Evolutionary conservation across 2,113 vertebrate species (phyloP).

Genomic region (Hemichromis elongatus): DNA sequence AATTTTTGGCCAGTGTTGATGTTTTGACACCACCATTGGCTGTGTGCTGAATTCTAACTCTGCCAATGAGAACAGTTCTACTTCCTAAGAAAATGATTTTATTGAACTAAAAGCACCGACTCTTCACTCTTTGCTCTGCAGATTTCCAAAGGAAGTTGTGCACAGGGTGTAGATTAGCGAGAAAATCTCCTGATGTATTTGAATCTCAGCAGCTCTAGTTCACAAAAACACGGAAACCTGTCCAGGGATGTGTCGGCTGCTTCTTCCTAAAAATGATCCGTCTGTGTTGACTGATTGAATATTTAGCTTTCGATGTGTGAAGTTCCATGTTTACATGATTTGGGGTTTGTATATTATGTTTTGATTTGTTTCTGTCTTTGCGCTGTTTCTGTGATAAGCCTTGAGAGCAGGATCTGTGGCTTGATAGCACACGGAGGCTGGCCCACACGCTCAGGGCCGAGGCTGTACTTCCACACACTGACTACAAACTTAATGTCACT

Average conservation of each 20-base stretch:
- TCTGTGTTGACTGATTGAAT: not conserved
- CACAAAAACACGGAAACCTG: not conserved
- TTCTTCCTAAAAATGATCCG: not conserved
- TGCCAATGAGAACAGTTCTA: not conserved
- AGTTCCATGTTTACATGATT: conserved; percentile 54
- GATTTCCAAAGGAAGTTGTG: not conserved
- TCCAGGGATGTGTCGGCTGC: not conserved
- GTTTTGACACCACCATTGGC: not conserved
- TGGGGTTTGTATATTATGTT: conserved; percentile 12
- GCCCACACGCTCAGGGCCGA: not conserved
- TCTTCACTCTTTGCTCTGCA: not conserved
- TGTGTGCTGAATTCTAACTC: not conserved
- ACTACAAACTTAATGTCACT: not conserved
- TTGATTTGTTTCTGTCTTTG: not conserved
- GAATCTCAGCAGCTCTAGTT: not conserved
- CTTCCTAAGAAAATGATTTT: not conserved
- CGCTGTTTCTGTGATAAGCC: not conserved
- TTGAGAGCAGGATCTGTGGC: not conserved
- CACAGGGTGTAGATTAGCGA: not conserved
- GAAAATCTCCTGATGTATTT: not conserved
- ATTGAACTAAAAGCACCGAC: not conserved
- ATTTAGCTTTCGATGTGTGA: conserved; percentile 9
- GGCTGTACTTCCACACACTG: conserved; percentile 27
- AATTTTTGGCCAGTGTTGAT: not conserved
- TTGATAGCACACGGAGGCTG: not conserved